Conservation (phyloP, 1,140 invertebrate species). For the Pomacea maculata region DNA sequence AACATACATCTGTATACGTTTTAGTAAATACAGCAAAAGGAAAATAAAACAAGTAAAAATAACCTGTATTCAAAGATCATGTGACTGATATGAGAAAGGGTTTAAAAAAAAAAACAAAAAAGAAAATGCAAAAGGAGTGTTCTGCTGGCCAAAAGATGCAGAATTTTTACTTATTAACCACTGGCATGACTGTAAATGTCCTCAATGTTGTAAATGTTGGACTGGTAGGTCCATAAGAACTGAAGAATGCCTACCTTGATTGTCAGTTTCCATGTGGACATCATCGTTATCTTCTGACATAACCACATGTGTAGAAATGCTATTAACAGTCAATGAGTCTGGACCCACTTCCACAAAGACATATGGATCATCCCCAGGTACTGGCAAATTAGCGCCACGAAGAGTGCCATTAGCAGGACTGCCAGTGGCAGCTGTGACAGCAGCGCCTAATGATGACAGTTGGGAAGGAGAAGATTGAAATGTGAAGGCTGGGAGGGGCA, state of each 20-base stretch:
- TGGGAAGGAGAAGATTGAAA: background rate
- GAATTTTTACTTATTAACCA: no score
- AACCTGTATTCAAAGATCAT: background rate
- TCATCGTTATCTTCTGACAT: slow-evolving; percentile 24
- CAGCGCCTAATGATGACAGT: background rate
- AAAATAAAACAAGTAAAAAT: background rate
- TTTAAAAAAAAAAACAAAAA: background rate
- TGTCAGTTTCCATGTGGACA: slow-evolving; percentile 10
- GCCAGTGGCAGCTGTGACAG: background rate
- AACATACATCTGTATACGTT: no score
- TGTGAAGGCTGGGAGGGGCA: no score
- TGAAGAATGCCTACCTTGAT: no score
- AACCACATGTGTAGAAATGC: slow-evolving; percentile 65
- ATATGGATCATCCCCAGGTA: slow-evolving; percentile 63
- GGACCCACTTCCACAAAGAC: slow-evolving; percentile 78
- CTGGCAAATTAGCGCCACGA: no score
- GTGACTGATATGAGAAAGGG: no score
- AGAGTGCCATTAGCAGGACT: no score
- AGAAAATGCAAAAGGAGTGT: background rate
- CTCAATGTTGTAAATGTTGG: no score
- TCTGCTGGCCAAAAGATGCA: no score
- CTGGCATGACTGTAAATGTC: no score
- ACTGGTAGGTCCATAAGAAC: no score
- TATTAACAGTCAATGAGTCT: slow-evolving; percentile 71
- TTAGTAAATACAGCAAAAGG: background rate